Percentiles rank a stretch among this genome's conserved stretches.
Evolutionary conservation across 1,140 invertebrate species (phyloP).

Genomic region (Apis laboriosa): DNA sequence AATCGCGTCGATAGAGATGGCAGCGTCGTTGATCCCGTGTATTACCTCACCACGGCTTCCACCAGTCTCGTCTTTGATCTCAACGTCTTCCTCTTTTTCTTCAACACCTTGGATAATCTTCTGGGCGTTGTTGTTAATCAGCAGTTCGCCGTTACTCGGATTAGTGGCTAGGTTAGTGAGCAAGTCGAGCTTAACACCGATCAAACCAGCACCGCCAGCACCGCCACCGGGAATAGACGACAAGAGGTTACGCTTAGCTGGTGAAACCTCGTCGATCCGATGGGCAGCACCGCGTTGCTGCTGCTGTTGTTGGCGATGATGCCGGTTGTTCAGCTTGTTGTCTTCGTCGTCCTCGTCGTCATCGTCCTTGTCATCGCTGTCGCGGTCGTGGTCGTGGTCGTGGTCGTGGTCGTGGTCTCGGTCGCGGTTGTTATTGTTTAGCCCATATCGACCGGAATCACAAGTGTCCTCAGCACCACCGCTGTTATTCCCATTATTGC

Average conservation of each 20-base stretch:
- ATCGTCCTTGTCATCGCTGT: conserved; percentile 39
- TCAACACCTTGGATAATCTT: conserved; percentile 12
- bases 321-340: conserved; percentile 38
- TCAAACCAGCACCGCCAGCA: conserved; percentile 57
- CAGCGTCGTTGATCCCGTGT: conserved; percentile 16
- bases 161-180: conserved; percentile 71
- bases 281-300: conserved; percentile 6
- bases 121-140: conserved; percentile 57
- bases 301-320: conserved; percentile 28
- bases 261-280: conserved; percentile 45
- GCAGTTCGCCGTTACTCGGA: conserved; percentile 63
- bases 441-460: conserved; percentile 23
- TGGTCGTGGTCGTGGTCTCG: conserved; percentile 33
- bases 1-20: conserved; percentile 30
- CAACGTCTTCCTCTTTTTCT: conserved; percentile 8
- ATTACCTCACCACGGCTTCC: conserved; percentile 52
- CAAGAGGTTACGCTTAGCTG: conserved; percentile 59
- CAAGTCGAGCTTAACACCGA: conserved; percentile 69
- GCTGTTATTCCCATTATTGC: conserved; percentile 32
- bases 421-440: conserved; percentile 51
- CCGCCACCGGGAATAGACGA: conserved; percentile 41
- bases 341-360: conserved; percentile 37
- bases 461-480: conserved; percentile 28
- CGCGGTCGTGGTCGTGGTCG: conserved; percentile 27
- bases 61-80: neutral